These are phyloP conservation scores for Nycticebus coucang DNA, from an alignment of 2,113 vertebrate genomes.

Conservation along the genomic window DNA sequence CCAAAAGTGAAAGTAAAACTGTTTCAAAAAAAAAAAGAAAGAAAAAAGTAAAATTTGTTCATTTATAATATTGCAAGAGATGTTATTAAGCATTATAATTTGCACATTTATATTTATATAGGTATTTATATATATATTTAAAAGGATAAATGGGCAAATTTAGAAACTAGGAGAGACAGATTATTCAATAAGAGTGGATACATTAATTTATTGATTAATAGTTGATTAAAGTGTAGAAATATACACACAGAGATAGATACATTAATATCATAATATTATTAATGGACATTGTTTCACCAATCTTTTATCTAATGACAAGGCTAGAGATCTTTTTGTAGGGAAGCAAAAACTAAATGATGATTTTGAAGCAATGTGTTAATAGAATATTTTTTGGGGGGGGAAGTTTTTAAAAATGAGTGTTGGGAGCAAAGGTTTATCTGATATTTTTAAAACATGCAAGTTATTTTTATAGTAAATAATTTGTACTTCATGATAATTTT, in stretches of 20 bases:
- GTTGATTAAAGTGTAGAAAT: background rate
- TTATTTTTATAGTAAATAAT: background rate
- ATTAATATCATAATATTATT: background rate
- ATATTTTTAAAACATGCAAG: background rate
- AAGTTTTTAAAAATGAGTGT: background rate
- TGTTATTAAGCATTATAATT: background rate
- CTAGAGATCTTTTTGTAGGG: background rate
- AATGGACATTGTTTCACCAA: background rate
- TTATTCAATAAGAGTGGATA: background rate
- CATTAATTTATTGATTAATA: background rate
- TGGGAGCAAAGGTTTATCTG: background rate
- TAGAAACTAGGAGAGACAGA: background rate
- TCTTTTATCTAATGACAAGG: background rate
- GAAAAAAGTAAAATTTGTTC: background rate
- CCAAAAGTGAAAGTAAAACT: too few species aligned
- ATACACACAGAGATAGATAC: background rate
- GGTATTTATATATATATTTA: background rate
- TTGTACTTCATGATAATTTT: background rate
- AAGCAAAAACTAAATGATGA: background rate
- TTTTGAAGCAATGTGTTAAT: background rate
- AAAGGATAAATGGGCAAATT: background rate
- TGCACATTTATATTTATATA: background rate
- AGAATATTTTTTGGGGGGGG: background rate
- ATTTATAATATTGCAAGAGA: background rate
- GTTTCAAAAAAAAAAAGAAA: too few species aligned